Evolutionary conservation across 2,113 vertebrate genomes (phyloP).

Genomic region (Panthera leo): DNA sequence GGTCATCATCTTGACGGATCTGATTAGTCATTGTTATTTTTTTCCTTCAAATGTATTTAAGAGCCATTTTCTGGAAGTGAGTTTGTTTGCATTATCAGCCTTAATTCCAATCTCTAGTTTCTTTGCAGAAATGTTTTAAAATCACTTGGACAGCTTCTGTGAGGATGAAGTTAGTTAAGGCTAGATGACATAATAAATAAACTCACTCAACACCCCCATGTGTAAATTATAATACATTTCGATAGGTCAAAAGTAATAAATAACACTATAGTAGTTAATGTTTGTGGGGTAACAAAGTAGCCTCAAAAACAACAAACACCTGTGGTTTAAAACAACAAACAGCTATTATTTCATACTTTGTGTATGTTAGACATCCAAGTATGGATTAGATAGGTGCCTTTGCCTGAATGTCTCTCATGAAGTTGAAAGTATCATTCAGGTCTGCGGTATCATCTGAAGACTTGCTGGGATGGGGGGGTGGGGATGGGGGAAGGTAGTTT

Average conservation of each 20-base stretch:
- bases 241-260: neutral
- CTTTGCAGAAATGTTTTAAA: constrained; percentile 29
- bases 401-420: neutral
- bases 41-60: neutral
- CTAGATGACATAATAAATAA: neutral
- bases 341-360: neutral
- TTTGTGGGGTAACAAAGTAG: neutral
- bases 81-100: neutral
- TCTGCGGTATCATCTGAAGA: neutral
- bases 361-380: neutral
- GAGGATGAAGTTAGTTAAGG: constrained; percentile 12
- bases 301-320: neutral
- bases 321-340: neutral
- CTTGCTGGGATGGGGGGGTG: neutral
- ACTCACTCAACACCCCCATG: neutral
- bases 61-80: neutral
- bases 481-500: neutral
- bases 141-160: neutral
- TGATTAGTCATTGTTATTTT: neutral
- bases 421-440: neutral
- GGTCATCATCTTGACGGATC: neutral
- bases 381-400: neutral
- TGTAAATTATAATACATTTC: neutral
- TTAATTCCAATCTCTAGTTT: neutral
- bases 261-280: neutral